Evolutionary conservation across 2,113 vertebrate genomes (phyloP).

Genomic region (Pollachius pollachius): DNA sequence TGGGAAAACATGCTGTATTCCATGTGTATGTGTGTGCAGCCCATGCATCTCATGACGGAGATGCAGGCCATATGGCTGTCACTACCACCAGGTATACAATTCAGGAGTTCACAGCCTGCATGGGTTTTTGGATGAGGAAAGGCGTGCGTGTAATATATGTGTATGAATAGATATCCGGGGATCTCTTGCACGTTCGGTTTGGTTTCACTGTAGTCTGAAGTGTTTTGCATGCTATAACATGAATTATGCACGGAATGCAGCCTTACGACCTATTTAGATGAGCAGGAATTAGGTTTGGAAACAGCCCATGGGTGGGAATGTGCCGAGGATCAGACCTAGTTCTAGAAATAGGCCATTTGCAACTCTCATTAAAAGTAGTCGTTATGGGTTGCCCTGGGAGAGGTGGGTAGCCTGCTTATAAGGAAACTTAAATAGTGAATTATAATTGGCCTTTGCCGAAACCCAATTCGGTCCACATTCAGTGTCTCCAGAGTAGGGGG

Average conservation of each 20-base stretch:
- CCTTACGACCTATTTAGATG: constrained; percentile 17
- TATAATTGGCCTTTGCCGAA: constrained; percentile 16
- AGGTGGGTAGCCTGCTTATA: not conserved
- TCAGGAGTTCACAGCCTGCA: no score
- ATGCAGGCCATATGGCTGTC: no score
- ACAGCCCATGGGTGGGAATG: constrained; percentile 7
- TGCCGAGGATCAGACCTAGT: constrained; percentile 39
- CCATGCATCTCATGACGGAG: no score
- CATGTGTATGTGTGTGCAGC: no score
- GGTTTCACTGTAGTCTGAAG: no score
- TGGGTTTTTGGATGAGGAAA: no score
- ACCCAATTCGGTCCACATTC: constrained; percentile 14
- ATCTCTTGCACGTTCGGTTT: no score
- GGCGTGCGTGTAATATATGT: no score
- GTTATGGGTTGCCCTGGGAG: constrained; percentile 30
- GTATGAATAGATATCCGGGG: no score
- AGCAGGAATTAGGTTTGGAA: constrained; percentile 26
- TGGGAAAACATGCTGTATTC: no score
- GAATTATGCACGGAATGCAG: constrained; percentile 6
- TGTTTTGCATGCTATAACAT: no score
- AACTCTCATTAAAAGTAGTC: constrained; percentile 60
- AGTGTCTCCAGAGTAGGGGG: not conserved
- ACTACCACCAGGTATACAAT: no score
- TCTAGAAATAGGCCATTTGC: constrained; percentile 58
- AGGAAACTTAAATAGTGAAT: not conserved